Base-by-base conservation (phyloP, 2,888 invertebrate genomes). In the Thalpophila matura region DNA sequence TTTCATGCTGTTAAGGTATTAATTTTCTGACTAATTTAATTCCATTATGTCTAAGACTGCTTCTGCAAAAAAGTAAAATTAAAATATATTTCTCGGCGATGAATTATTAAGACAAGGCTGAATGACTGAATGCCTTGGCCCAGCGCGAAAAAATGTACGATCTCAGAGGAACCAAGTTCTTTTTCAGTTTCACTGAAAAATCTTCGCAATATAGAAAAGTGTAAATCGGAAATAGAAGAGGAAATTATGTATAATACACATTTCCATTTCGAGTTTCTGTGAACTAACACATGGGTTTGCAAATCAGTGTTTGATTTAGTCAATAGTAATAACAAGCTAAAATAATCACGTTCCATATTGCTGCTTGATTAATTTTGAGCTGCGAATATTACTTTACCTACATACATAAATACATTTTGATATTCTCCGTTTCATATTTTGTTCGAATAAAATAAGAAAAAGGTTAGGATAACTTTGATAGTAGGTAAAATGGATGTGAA, bases 21-120 rank as follows among this genome's bases (percentile, higher is more conserved):
- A 51, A 47, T 42, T 58, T 73, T 29, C 33, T 31, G 20, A 24
- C n/a, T 47, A 58, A 69, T 50, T 69, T 51, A 50, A 62, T 75
- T 74, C 31, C 27, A 49, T 64, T 56, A 29, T 51, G 46, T 22
- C 33, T 20, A 37, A 33, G 24, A 33, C 24, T 40, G 16, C 49
- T 33, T 31, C 47, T 64, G 64, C 22, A 54, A 31, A 72, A 50
- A 70, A 31, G 29, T 31, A 53, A 18, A 43, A 68, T 38, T 35
- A 29, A 50, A 35, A 56, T 45, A 22, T 31, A 56, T 16, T 47
- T 24, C 38, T 14, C 5, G 16, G 35, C 22, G 27, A 42, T 72
- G 27, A 64, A 49, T 71, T 47, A 66, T 54, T 49, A 64, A 33
- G 18, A 43, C n/a, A 18, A 22, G 26, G 7, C 27, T 38, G 22